Evolutionary conservation across 2,888 invertebrate genomes (phyloP), one percentile per base, ranked within the genome.

Genomic region (Orthosia gracilis): DNA sequence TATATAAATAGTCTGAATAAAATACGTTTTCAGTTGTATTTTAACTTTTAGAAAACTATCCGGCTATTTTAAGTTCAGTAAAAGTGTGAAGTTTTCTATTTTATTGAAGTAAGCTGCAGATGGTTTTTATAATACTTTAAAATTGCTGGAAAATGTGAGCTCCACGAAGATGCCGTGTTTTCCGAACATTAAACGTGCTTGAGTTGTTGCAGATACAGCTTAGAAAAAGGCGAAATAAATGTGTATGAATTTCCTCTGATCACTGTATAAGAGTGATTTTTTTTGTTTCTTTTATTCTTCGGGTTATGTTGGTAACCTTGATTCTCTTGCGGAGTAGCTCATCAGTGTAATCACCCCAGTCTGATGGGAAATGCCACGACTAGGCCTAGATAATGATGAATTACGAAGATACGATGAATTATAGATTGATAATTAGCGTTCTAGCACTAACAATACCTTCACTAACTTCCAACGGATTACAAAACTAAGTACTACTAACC

Each of bases 51-150:
- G 23, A 45, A 31, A 26, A 50, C 69, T 21, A 57, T 40, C 12
- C n/a, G 21, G 21, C 26, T 11, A 69, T 47, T 69, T 69, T 69
- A 18, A 69, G 31, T 77, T 21, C 40, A 21, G 47, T 40, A 40
- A 61, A 61, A 21, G 9, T 31, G 45, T 26, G 13, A 47, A 55
- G 3, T 21, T 75, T 73, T 54, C 13, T 54, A 54, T 75, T 63
- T 50, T 26, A 54, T 26, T 59, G 52, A 40, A 64, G 58, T 4
- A 40, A 65, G 18, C 76, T 4, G 59, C 54, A 68, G 11, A 50
- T 54, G 57, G 52, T 76, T 78, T 82, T 76, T 82, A 82, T 67
- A 82, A 61, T 49, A 3, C 52, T 76, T 57, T 21, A n/a, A 70
- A 78, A 82, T 54, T n/a, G 55, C 40, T 59, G 15, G 62, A 71